A percentile compares a stretch with the other conserved stretches of the same genome.
These are phyloP conservation scores for Nycticryphes semicollaris DNA, from an alignment of 2,113 vertebrate species.

Conservation along the genomic window DNA sequence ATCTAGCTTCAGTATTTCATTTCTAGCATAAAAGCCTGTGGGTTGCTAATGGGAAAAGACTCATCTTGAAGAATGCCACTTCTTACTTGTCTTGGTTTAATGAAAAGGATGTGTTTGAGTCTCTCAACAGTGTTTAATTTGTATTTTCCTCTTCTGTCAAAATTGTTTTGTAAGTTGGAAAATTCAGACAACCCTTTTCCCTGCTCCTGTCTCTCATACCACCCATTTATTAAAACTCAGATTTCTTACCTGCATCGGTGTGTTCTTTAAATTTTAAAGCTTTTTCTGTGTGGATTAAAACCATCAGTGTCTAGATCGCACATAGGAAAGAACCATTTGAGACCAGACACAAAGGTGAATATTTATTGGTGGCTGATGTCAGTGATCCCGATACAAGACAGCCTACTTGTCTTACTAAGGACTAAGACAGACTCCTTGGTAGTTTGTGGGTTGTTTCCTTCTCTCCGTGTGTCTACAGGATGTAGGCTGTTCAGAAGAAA, in stretches of 20 bases:
- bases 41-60: not conserved
- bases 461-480: not conserved
- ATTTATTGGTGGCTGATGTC: not conserved
- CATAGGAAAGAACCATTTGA: not conserved
- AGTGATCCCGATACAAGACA: not conserved
- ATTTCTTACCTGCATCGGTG: not conserved
- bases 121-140: not conserved
- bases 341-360: not conserved
- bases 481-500: not conserved
- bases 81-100: not conserved
- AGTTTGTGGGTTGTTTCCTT: not conserved
- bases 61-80: not conserved
- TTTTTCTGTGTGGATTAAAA: not conserved
- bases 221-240: slow-evolving; percentile 31
- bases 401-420: not conserved
- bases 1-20: not conserved
- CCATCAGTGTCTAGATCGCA: not conserved
- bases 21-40: not conserved
- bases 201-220: not conserved
- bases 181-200: not conserved
- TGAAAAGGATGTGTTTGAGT: not conserved
- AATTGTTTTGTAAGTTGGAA: not conserved
- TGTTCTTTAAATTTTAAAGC: not conserved
- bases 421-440: not conserved
- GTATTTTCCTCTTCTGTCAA: not conserved